Conservation (phyloP, 2,888 invertebrate genomes). For the Amphiduros pacificus region DNA sequence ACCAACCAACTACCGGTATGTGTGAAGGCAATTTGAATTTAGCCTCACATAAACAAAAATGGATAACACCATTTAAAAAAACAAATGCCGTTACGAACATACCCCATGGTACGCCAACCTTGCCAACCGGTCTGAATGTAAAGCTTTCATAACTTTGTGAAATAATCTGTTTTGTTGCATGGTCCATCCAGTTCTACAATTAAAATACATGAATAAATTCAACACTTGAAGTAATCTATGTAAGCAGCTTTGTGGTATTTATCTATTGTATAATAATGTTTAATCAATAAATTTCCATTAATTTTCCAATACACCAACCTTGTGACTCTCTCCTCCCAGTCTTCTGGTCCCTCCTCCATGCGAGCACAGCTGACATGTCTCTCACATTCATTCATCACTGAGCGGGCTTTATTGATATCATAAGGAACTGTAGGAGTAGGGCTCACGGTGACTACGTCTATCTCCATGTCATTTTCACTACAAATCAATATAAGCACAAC, state of each 20-base stretch:
- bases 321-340: slow-evolving; percentile 73
- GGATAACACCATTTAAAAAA: too few relatives aligned
- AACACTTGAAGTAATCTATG: not conserved
- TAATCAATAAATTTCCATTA: too few relatives aligned
- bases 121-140: slow-evolving; percentile 68
- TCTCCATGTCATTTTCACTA: too few relatives aligned
- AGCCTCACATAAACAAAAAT: not conserved
- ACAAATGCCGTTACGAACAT: too few relatives aligned
- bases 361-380: slow-evolving; percentile 68
- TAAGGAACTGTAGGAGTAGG: slow-evolving; percentile 61
- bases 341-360: slow-evolving; percentile 64
- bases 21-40: not conserved
- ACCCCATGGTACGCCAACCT: slow-evolving; percentile 67
- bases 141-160: slow-evolving; percentile 68
- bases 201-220: slow-evolving; percentile 28
- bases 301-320: slow-evolving; percentile 66
- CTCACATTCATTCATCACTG: slow-evolving; percentile 74
- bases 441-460: slow-evolving; percentile 28
- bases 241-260: not conserved
- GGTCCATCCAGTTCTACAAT: slow-evolving; percentile 68
- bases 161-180: slow-evolving; percentile 70
- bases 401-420: slow-evolving; percentile 67
- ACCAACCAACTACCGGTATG: not conserved
- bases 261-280: not conserved
- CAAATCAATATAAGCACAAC: too few relatives aligned